Evolutionary conservation across 2,797 vertebrate genomes (phyloP).

Genomic region (Argyrosomus regius): DNA sequence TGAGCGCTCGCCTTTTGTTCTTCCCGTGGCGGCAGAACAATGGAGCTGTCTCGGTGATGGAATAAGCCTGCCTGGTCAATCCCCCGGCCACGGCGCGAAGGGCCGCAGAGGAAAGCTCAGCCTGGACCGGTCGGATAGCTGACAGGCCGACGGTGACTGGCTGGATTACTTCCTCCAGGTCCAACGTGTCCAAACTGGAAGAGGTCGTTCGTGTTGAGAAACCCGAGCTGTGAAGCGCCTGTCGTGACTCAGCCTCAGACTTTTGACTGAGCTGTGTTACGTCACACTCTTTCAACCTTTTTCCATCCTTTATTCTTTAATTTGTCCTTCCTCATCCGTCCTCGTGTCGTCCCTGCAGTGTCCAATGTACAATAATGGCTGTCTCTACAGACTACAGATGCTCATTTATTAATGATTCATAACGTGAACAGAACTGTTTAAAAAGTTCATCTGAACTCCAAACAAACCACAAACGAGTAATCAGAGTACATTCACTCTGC

Average conservation of each 20-base stretch:
- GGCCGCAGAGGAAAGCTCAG: slow-evolving; percentile 31
- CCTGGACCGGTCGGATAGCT: not conserved
- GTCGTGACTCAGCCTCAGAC: no score
- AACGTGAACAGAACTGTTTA: not conserved
- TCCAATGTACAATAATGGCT: no score
- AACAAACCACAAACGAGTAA: no score
- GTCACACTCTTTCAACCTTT: no score
- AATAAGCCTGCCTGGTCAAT: slow-evolving; percentile 69
- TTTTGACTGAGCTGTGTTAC: no score
- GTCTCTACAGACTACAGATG: no score
- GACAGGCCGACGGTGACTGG: not conserved
- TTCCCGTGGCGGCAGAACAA: slow-evolving; percentile 75
- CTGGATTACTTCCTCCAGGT: slow-evolving; percentile 12
- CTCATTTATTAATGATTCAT: not conserved
- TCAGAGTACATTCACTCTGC: no score
- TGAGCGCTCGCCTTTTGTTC: slow-evolving; percentile 80
- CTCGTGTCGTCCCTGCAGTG: no score
- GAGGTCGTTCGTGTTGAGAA: not conserved
- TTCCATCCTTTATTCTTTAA: no score
- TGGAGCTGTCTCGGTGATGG: slow-evolving; percentile 82
- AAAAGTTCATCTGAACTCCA: not conserved
- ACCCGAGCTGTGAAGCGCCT: not conserved
- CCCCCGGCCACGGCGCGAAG: slow-evolving; percentile 28
- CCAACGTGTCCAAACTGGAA: not conserved
- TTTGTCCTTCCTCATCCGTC: no score